phyloP scores from a whole-genome alignment of 1,140 invertebrate genomes.

The Drosophila bocqueti region DNA sequence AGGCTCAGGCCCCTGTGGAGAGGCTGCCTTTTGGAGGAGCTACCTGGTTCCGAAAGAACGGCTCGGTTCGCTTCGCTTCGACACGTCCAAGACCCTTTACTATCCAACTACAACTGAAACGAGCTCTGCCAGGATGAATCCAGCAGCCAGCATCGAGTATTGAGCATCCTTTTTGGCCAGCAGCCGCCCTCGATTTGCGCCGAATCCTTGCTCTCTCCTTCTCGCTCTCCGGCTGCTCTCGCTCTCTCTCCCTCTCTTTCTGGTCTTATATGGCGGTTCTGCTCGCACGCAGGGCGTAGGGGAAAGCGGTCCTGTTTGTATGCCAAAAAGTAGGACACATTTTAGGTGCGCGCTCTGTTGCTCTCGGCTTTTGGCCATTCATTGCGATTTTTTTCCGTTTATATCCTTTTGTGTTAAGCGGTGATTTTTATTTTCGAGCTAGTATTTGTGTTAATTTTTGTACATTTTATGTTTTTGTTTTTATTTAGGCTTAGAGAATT shows the following conservation, averaged over 20 bases:
- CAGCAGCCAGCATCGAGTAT: slow-evolving; percentile 17
- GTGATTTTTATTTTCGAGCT: neutral
- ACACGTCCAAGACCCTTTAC: slow-evolving; percentile 82
- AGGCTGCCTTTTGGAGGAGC: slow-evolving; percentile 15
- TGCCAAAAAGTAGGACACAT: slow-evolving; percentile 78
- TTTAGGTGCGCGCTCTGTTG: slow-evolving; percentile 44
- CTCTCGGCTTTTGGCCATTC: slow-evolving; percentile 20
- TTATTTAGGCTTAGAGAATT: neutral
- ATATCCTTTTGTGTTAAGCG: slow-evolving; percentile 6
- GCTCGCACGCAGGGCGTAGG: slow-evolving; percentile 39
- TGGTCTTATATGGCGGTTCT: slow-evolving; percentile 14
- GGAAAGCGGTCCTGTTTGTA: slow-evolving; percentile 53
- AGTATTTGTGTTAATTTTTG: neutral
- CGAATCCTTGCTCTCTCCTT: slow-evolving; percentile 55
- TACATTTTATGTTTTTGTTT: neutral
- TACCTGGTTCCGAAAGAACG: slow-evolving; percentile 79
- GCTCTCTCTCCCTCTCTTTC: slow-evolving; percentile 7
- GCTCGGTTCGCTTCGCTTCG: slow-evolving; percentile 48
- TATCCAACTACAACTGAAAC: slow-evolving; percentile 83
- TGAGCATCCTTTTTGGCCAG: slow-evolving; percentile 46
- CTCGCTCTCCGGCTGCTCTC: slow-evolving; percentile 7
- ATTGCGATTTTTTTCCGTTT: slow-evolving; percentile 3
- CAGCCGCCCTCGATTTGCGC: slow-evolving; percentile 73
- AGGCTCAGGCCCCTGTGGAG: slow-evolving; percentile 1
- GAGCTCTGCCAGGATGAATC: slow-evolving; percentile 44